phyloP scores from a whole-genome alignment of 1,140 invertebrate genomes.

The Lepidostoma basale region DNA sequence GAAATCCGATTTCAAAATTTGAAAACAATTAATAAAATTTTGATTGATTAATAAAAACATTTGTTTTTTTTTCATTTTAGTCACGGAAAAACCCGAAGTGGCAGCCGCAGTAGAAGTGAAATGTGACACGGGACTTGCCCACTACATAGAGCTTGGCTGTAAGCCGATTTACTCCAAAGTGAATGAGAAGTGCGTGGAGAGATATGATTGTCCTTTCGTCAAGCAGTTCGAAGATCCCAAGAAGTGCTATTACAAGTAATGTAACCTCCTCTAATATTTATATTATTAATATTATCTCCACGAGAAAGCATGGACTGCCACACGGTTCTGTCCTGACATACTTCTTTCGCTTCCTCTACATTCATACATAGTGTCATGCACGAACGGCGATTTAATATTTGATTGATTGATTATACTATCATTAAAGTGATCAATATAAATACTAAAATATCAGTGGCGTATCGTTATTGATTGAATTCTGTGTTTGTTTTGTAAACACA shows the following conservation, averaged over 20 bases:
- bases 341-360: no score
- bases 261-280: not conserved
- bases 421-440: no score
- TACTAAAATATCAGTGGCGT: no score
- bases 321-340: no score
- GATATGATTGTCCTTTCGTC: constrained; percentile 41
- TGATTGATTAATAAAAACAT: not conserved
- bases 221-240: not conserved
- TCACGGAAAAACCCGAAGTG: constrained; percentile 16
- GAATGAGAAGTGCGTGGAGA: constrained; percentile 34
- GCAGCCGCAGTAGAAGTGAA: not conserved
- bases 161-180: constrained; percentile 30
- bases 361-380: no score
- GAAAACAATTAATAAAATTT: not conserved
- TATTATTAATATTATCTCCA: not conserved
- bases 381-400: no score
- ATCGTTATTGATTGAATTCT: no score
- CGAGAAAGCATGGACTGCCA: no score
- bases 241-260: constrained; percentile 43
- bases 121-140: constrained; percentile 37
- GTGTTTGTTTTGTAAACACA: no score
- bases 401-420: no score
- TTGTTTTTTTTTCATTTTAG: constrained; percentile 18
- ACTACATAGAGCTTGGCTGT: constrained; percentile 40
- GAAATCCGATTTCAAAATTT: no score